Percentiles rank a stretch among this genome's conserved stretches.
Evolutionary conservation across 2,797 vertebrate genomes (phyloP).

Genomic region (Chanos chanos): DNA sequence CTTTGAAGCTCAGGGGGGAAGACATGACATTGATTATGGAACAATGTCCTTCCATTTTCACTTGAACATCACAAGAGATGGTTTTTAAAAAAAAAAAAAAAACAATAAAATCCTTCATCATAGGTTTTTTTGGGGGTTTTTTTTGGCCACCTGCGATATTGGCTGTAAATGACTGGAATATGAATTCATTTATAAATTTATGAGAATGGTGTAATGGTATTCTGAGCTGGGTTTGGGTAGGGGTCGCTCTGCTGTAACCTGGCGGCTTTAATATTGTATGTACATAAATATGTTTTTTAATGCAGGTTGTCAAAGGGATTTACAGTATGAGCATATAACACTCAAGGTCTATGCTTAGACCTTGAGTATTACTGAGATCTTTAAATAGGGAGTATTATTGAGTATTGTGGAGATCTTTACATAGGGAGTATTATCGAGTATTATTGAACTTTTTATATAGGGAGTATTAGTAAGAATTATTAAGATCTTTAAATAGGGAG

Average conservation of each 20-base stretch:
- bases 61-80: slow-evolving; percentile 36
- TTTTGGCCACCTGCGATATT: slow-evolving; percentile 23
- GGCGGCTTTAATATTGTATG: no score
- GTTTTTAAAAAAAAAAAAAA: no score
- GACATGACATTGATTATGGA: slow-evolving; percentile 50
- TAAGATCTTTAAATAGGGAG: background rate
- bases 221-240: slow-evolving; percentile 20
- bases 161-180: slow-evolving; percentile 31
- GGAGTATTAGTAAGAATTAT: background rate
- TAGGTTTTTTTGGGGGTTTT: no score
- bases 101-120: slow-evolving; percentile 40
- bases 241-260: background rate
- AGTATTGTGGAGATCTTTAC: no score
- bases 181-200: slow-evolving; percentile 25
- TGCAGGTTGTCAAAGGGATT: no score
- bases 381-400: no score
- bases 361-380: no score
- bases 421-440: no score
- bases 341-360: no score
- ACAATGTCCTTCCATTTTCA: slow-evolving; percentile 39
- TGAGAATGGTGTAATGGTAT: slow-evolving; percentile 12
- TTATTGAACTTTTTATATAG: background rate
- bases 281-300: no score
- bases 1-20: slow-evolving; percentile 59
- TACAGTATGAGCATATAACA: no score